Percentiles rank a stretch among this genome's conserved stretches.
These are phyloP conservation scores for Plemyria rubiginata DNA, from an alignment of 2,888 invertebrate species.

Conservation along the genomic window DNA sequence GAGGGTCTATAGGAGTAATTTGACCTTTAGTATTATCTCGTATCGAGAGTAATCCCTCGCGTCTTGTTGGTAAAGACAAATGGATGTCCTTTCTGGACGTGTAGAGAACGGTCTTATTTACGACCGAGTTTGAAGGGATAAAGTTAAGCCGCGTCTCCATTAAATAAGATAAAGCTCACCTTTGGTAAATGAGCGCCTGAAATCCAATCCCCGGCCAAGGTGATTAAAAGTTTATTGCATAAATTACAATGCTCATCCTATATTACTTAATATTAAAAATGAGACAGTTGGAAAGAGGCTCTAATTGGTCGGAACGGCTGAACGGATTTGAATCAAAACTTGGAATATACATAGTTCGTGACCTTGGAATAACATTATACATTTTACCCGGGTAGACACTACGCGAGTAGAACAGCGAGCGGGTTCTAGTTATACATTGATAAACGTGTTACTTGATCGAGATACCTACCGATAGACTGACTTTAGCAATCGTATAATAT, in stretches of 20 bases:
- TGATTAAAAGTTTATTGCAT: slow-evolving; percentile 11
- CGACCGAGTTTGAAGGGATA: slow-evolving; percentile 35
- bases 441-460: background rate
- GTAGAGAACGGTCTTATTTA: slow-evolving; percentile 46
- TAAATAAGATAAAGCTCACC: slow-evolving; percentile 20
- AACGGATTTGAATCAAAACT: no score
- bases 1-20: slow-evolving; percentile 60
- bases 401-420: no score
- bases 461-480: background rate
- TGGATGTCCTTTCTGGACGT: slow-evolving; percentile 46
- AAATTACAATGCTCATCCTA: no score
- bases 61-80: slow-evolving; percentile 56
- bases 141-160: slow-evolving; percentile 15
- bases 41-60: slow-evolving; percentile 55
- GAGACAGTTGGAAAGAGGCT: no score
- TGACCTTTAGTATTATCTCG: slow-evolving; percentile 66
- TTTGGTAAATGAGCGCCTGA: slow-evolving; percentile 11
- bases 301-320: no score
- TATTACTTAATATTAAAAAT: no score
- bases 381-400: no score
- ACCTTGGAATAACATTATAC: no score
- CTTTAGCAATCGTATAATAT: background rate
- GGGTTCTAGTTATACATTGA: background rate
- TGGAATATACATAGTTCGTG: no score
- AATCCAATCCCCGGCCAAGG: slow-evolving; percentile 8